Conservation (phyloP, 2,888 invertebrate species). For the Molorchus minor region DNA sequence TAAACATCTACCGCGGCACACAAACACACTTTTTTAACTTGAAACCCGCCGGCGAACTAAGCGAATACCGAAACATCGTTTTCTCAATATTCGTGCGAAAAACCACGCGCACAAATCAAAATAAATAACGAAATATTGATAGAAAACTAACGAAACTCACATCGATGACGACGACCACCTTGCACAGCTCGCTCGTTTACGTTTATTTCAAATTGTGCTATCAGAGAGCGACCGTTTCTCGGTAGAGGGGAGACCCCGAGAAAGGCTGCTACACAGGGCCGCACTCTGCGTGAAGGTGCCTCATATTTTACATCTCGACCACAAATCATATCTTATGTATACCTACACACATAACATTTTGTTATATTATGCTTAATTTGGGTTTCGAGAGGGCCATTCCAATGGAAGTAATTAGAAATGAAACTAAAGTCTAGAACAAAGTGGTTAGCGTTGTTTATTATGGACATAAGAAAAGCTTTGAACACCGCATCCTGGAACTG, state of each 20-base stretch:
- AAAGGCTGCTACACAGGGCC: constrained; percentile 8
- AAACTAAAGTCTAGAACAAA: too few species aligned
- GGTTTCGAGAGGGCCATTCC: too few species aligned
- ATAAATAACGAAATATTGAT: constrained; percentile 8
- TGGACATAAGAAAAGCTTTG: too few species aligned
- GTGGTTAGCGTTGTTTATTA: too few species aligned
- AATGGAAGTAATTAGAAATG: too few species aligned
- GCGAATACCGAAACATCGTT: constrained; percentile 6
- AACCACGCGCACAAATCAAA: constrained; percentile 22
- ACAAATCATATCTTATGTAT: too few species aligned
- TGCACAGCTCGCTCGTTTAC: constrained; percentile 36
- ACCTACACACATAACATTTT: too few species aligned
- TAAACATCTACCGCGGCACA: constrained; percentile 4
- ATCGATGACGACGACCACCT: constrained; percentile 36
- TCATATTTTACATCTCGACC: too few species aligned
- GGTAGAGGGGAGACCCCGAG: constrained; percentile 17
- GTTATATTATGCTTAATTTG: too few species aligned
- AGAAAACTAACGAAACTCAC: constrained; percentile 29
- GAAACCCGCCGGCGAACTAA: background rate
- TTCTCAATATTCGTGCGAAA: constrained; percentile 18
- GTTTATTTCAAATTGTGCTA: constrained; percentile 41
- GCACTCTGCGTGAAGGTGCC: too few species aligned
- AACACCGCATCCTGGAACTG: too few species aligned
- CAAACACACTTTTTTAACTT: constrained; percentile 11
- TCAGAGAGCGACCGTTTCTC: constrained; percentile 26